These are phyloP conservation scores for Desmodus rotundus DNA, from an alignment of 2,113 vertebrate genomes.

Conservation along the genomic window DNA sequence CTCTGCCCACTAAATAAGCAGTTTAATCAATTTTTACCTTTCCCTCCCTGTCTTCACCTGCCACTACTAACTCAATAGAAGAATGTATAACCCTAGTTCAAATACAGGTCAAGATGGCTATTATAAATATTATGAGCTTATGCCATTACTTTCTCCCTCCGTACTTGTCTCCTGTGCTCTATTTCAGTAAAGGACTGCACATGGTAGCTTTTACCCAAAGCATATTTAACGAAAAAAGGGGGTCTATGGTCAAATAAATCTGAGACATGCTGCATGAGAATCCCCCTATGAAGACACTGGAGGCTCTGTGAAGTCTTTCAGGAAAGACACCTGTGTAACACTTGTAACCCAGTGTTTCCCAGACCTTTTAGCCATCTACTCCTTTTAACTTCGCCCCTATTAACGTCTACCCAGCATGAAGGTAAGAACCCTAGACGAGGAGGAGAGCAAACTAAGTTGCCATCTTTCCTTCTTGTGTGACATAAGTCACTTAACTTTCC, in stretches of 20 bases:
- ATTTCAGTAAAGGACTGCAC: background rate
- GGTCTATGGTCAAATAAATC: background rate
- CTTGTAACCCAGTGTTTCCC: background rate
- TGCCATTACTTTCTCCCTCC: background rate
- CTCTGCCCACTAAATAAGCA: conserved; percentile 22
- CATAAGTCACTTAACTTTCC: background rate
- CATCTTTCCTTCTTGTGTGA: background rate
- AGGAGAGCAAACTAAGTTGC: background rate
- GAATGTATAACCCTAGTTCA: conserved; percentile 43
- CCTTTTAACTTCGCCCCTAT: background rate
- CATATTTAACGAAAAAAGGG: background rate
- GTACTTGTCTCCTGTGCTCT: background rate
- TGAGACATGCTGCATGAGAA: background rate
- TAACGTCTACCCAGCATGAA: background rate
- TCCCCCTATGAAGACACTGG: background rate
- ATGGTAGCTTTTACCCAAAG: background rate
- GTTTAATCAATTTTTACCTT: conserved; percentile 43
- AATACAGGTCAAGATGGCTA: conserved; percentile 45
- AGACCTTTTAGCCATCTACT: background rate
- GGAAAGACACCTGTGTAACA: background rate
- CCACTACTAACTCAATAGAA: conserved; percentile 30
- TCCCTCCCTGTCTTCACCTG: background rate
- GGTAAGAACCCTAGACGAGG: background rate
- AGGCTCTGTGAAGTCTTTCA: background rate
- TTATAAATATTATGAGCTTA: conserved; percentile 18